A percentile compares a stretch with the other conserved stretches of the same genome.
Evolutionary conservation across 2,113 vertebrate genomes (phyloP).

Genomic region (Syngnathus typhle): DNA sequence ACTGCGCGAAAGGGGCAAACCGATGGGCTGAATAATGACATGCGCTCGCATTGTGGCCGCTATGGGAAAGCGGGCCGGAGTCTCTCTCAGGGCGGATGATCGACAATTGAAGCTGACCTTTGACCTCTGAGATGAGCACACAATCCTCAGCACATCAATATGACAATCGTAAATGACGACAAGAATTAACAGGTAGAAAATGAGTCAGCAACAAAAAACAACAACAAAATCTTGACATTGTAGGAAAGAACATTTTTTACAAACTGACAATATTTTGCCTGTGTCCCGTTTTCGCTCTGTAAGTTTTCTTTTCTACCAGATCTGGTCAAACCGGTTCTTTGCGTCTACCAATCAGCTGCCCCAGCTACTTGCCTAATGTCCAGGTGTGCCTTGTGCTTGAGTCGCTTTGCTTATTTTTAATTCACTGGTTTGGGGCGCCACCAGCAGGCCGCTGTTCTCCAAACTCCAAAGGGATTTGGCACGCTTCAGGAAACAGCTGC

Average conservation of each 20-base stretch:
- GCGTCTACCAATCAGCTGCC: too few relatives aligned
- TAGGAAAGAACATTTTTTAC: too few relatives aligned
- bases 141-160: background rate
- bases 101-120: slow-evolving; percentile 29
- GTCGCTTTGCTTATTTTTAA: too few relatives aligned
- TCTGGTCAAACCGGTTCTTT: too few relatives aligned
- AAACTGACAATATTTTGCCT: too few relatives aligned
- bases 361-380: too few relatives aligned
- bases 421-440: background rate
- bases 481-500: slow-evolving; percentile 25
- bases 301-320: too few relatives aligned
- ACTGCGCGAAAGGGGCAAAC: background rate
- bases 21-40: background rate
- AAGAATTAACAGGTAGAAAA: too few relatives aligned
- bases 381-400: too few relatives aligned
- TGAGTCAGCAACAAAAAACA: too few relatives aligned
- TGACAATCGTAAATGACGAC: background rate
- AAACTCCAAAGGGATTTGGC: slow-evolving; percentile 16
- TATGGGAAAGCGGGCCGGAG: slow-evolving; percentile 42
- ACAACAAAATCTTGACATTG: too few relatives aligned
- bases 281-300: too few relatives aligned
- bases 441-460: background rate
- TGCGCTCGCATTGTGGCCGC: slow-evolving; percentile 31
- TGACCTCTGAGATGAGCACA: background rate
- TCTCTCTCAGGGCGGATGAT: slow-evolving; percentile 21